phyloP scores from a whole-genome alignment of 2,797 vertebrate species.

The Morus bassanus region DNA sequence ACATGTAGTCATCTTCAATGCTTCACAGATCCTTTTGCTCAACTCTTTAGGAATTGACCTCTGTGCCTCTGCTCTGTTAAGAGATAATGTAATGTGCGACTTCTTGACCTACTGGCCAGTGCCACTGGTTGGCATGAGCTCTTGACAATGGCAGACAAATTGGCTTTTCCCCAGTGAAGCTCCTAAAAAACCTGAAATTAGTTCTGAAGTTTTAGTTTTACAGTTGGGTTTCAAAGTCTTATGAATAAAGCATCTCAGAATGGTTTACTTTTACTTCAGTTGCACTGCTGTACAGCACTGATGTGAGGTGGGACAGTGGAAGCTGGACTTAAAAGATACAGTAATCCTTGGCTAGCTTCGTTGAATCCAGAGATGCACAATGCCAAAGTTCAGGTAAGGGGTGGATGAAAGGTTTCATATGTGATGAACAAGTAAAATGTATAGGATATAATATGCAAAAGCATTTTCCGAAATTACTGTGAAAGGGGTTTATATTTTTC shows the following conservation, averaged over 20 bases:
- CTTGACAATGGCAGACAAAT: background rate
- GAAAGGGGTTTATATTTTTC: background rate
- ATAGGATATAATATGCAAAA: background rate
- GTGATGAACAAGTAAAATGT: background rate
- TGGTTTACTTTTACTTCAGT: background rate
- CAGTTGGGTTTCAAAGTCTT: background rate
- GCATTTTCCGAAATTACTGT: background rate
- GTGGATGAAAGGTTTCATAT: background rate
- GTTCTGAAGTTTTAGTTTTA: constrained; percentile 14
- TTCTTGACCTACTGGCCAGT: background rate
- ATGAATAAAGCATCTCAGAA: background rate
- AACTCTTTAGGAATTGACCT: background rate
- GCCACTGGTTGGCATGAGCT: background rate
- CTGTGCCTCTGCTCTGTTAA: background rate
- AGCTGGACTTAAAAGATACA: background rate
- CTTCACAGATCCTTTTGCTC: constrained; percentile 15
- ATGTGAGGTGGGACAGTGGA: background rate
- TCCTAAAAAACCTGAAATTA: background rate
- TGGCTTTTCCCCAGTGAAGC: background rate
- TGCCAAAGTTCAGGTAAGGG: background rate
- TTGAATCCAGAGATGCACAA: background rate
- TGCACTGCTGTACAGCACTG: background rate
- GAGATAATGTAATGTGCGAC: background rate
- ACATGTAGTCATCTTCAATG: background rate
- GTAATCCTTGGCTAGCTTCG: background rate